Evolutionary conservation across 2,888 invertebrate species (phyloP).

Genomic region (Smittia sp.): DNA sequence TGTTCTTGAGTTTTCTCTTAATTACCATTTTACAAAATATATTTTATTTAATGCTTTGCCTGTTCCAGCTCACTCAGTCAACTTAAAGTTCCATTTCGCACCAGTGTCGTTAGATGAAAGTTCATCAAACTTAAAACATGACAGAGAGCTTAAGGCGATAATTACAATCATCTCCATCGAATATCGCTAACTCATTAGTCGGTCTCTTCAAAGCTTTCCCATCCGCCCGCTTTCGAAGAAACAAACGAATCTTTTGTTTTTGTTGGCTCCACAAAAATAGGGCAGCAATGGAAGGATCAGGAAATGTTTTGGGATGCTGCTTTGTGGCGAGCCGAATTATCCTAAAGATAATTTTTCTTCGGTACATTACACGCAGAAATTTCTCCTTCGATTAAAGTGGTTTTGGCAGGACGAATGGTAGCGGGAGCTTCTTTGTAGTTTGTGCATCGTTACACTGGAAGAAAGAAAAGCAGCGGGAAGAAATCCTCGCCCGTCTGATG

Average conservation of each 20-base stretch:
- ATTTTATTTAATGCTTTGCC: no score
- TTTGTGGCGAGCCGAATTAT: conserved; percentile 13
- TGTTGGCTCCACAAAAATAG: background rate
- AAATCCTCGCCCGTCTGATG: background rate
- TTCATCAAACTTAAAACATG: background rate
- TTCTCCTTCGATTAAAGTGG: background rate
- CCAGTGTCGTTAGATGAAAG: no score
- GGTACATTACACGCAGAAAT: conserved; percentile 36
- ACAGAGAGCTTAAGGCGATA: background rate
- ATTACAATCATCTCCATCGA: background rate
- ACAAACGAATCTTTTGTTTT: background rate
- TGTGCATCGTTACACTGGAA: background rate
- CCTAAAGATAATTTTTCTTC: conserved; percentile 29
- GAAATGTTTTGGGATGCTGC: background rate
- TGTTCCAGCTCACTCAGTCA: no score
- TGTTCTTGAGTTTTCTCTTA: no score
- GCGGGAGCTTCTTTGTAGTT: background rate
- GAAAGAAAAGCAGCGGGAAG: background rate
- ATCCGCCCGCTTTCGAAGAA: background rate
- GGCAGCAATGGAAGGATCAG: background rate
- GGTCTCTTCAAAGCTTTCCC: no score
- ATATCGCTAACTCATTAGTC: background rate
- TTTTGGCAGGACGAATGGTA: background rate
- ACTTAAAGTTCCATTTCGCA: no score
- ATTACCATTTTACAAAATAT: no score